phyloP scores from a whole-genome alignment of 1,140 invertebrate species.

The Cyclargus thomasi region DNA sequence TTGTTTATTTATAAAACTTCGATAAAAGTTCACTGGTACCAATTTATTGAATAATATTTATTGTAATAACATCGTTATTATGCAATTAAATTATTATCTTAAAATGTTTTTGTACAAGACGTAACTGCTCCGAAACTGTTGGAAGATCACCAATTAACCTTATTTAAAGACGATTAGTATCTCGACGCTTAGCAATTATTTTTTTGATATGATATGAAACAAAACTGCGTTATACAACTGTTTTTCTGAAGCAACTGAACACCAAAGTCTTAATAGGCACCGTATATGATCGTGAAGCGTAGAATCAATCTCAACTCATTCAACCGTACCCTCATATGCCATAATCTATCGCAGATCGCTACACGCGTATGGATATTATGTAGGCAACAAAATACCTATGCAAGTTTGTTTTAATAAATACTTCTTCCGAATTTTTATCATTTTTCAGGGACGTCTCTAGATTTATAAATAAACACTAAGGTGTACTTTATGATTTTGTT shows the following conservation, averaged over 20 bases:
- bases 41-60: conserved; percentile 6
- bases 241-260: background rate
- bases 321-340: conserved; percentile 23
- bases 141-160: conserved; percentile 6
- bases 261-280: conserved; percentile 15
- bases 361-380: conserved; percentile 13
- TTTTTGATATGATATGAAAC: background rate
- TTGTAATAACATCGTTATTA: background rate
- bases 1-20: background rate
- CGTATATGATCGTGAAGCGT: conserved; percentile 32
- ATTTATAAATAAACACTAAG: too few relatives aligned
- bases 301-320: conserved; percentile 32
- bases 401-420: too few relatives aligned
- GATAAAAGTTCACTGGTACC: conserved; percentile 10
- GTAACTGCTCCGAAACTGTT: background rate
- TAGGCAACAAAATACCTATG: background rate
- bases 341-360: conserved; percentile 17
- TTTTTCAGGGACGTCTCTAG: too few relatives aligned
- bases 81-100: conserved; percentile 7
- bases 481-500: too few relatives aligned
- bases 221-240: conserved; percentile 1
- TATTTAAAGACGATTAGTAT: background rate
- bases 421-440: too few relatives aligned
- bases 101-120: background rate
- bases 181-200: background rate